Evolutionary conservation across 53 echinoderm and acorn worm genomes (phyloP), one percentile per base, ranked within the genome.

Genomic region (Zoroaster sp.): DNA sequence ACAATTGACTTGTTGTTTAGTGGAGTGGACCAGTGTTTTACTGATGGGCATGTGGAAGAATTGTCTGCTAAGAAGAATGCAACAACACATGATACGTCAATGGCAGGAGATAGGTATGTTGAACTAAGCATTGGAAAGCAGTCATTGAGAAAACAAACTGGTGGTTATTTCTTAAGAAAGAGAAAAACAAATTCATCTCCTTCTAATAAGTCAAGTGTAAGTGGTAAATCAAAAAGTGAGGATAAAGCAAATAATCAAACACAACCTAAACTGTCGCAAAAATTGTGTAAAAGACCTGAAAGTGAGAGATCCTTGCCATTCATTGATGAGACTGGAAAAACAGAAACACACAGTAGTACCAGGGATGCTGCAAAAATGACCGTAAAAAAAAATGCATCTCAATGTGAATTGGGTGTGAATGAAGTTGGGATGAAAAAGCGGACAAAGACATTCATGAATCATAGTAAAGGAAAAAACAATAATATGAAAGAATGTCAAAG

Each of bases 131-230:
- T n/a, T n/a, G n/a, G n/a, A n/a, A n/a, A n/a, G n/a, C n/a, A n/a
- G n/a, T n/a, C n/a, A 94, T 13, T 88, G 45, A 89, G 80, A 92
- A 92, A 33, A 71, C 76, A 63, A 88, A 85, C 55, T 68, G n/a
- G 46, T 23, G 67, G 74, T 30, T 88, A 21, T 78, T 87, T 66
- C 38, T 80, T 89, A 13, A 92, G 72, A 37, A 92, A 59, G 59
- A 59, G 2, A 0, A 59, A 59, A 59, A 59, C 59, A 59, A 59
- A 59, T 59, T 10, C 59, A 59, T 1, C 59, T 59, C 9, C 28
- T 2, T 8, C 59, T 8, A 23, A 59, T 0, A 0, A 59, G 59
- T 2, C 59, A 0, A 59, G 28, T 59, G 59, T 59, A 28, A 59
- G 0, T 59, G 28, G 59, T 7, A 59, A 59, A 59, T 59, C 9